Base-by-base conservation (phyloP, 2,888 invertebrate species). In the Pteria penguin region DNA sequence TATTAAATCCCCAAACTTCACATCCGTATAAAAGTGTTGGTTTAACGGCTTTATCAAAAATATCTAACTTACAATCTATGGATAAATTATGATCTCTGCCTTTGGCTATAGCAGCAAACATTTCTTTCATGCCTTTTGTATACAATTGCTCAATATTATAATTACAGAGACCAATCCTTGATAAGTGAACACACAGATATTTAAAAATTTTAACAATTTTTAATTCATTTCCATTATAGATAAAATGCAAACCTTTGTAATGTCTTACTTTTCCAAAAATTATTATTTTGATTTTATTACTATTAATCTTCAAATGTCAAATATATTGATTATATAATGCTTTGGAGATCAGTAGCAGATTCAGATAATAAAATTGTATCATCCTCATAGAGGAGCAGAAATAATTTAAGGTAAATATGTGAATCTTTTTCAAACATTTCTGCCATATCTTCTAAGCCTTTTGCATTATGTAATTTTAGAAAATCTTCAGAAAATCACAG, bases 1-100 rank as follows among this genome's bases (percentile, higher is more conserved):
- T 45, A 31, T 29, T 24, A 52, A 32, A 60, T 4, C 57, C 68
- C 74, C 74, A 74, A 4, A 74, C 58, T 27, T 74, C 74, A 29
- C 4, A 68, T 8, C 74, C 75, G 63, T 70, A 70, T 5, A 54
- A 24, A n/a, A 68, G 22, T n/a, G 60, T 58, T 8, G 74, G 74
- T 36, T 55, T 31, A 22, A 69, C 32, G 2, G 45, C 27, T 11
- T 18, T 52, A 27, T 68, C 61, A 54, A 61, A 75, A n/a, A 61
- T n/a, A 62, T 70, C 70, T 32, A 45, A 18, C 18, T 45, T 45
- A 45, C 45, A 45, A 1, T 45, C 45, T 14, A 67, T 68, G 5
- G 67, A 45, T 36, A 73, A 26, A 26, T 73, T 60, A 36, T 45
- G 33, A n/a, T 32, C 57, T n/a, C 31, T 32, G 36, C 27, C 24